These are phyloP conservation scores for Neodiprion pinetum DNA, from an alignment of 1,140 invertebrate genomes.

Conservation along the genomic window DNA sequence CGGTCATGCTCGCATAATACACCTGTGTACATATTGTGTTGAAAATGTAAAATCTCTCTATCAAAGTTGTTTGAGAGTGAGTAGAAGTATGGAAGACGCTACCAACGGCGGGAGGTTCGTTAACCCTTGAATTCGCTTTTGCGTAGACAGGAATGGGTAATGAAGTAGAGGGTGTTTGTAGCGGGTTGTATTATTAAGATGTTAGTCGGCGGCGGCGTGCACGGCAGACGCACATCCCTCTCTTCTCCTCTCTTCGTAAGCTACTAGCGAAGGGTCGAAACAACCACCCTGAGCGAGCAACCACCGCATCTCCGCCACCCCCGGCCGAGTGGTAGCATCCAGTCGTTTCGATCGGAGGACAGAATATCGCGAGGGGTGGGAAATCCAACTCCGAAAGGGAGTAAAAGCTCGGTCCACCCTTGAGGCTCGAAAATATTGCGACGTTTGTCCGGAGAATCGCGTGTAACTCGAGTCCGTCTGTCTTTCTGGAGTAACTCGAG, in stretches of 20 bases:
- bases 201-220: conserved; percentile 34
- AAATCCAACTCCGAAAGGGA: no score
- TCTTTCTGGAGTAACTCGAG: background rate
- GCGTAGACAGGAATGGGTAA: conserved; percentile 53
- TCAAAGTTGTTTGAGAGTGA: background rate
- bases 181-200: conserved; percentile 56
- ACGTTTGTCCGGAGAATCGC: no score
- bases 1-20: no score
- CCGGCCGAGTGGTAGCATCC: background rate
- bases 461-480: background rate
- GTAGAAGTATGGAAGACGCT: background rate
- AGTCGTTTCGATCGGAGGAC: no score
- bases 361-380: no score
- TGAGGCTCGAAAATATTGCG: no score
- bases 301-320: background rate
- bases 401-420: no score
- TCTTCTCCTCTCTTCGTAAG: background rate
- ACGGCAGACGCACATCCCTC: conserved; percentile 9
- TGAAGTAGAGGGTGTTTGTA: conserved; percentile 51
- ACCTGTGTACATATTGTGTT: no score
- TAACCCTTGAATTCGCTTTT: conserved; percentile 49
- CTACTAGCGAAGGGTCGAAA: conserved; percentile 29
- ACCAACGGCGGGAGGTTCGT: conserved; percentile 43
- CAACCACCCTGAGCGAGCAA: background rate
- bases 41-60: background rate